A percentile compares a stretch with the other conserved stretches of the same genome.
Conservation (phyloP, 2,888 invertebrate species). For the Pachycephus smyrnensis region DNA sequence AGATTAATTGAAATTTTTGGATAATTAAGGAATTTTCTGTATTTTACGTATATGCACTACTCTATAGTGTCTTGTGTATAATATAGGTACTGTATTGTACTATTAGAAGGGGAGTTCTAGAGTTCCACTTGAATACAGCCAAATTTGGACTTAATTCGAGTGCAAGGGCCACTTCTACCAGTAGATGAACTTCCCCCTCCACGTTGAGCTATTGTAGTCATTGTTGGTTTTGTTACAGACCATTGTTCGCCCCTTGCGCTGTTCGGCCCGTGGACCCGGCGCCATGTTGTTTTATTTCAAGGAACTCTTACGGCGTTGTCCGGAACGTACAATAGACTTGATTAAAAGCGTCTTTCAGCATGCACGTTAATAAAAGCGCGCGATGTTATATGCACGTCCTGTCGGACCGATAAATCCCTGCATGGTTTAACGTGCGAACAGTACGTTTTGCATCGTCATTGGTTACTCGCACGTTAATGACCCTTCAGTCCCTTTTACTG, state of each 20-base stretch:
- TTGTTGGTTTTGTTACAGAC: conserved; percentile 36
- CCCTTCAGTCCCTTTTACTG: not conserved
- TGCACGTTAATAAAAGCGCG: conserved; percentile 4
- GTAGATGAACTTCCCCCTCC: conserved; percentile 32
- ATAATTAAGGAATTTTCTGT: too few species aligned
- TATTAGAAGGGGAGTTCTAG: not conserved
- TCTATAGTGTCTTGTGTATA: not conserved
- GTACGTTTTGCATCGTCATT: not conserved
- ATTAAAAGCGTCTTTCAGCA: conserved; percentile 28
- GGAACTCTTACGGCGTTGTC: not conserved
- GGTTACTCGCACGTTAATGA: not conserved
- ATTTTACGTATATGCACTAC: not conserved
- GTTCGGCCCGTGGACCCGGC: not conserved
- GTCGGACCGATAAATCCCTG: not conserved
- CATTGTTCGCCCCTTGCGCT: conserved; percentile 29
- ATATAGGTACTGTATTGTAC: not conserved
- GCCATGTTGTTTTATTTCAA: conserved; percentile 29
- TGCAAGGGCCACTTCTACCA: not conserved
- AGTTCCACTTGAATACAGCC: not conserved
- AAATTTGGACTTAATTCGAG: conserved; percentile 8
- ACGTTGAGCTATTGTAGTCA: conserved; percentile 25
- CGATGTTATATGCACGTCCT: not conserved
- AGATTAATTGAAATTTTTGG: too few species aligned
- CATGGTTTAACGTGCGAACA: not conserved
- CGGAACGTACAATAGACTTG: conserved; percentile 28